Base-by-base conservation (phyloP, 2,113 vertebrate species). In the Picathartes gymnocephalus region DNA sequence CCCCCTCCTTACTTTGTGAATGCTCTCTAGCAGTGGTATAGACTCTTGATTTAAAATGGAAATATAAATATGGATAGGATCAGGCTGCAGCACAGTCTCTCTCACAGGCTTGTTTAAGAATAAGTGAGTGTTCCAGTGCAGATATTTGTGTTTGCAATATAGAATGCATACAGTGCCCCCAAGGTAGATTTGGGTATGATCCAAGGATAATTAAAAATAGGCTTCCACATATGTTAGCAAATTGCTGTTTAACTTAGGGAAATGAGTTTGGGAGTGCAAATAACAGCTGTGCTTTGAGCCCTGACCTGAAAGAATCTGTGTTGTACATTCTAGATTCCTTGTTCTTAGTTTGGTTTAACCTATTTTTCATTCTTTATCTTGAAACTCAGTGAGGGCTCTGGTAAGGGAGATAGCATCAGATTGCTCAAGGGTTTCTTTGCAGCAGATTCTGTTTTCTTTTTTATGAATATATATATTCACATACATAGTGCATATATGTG, bases 171-270 rank as follows among this genome's bases (percentile, higher is more conserved):
- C 23, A 19, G 42, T 45, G 47, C 58, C 70, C 45, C 62, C 57
- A 40, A 80, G 66, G 73, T 69, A 85, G 66, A 53, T 79, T 44
- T 73, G 74, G 51, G 53, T 50, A 69, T 25, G 33, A 85, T 96
- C 84, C 78, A 82, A 69, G 7, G 64, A 56, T 79, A 76, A 91
- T 94, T 94, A 93, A 61, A 92, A 92, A 87, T 72, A 81, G 64
- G 18, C 31, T 93, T 96, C 68, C 54, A 57, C 13, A 5, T 82
- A 27, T 39, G 50, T 77, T 88, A 92, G 62, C 66, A 88, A 92
- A 82, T 95, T 2, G 2, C 62, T 86, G 62, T 88, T 92, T 90
- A 86, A 66, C 62, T 89, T 90, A 72, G 1, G 19, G 85, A 84
- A 90, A 64, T 90, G 14, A 84, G 73, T 79, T 72, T 76, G 81